Conservation (phyloP, 2,888 invertebrate species). For the Drosophila koepferae region DNA sequence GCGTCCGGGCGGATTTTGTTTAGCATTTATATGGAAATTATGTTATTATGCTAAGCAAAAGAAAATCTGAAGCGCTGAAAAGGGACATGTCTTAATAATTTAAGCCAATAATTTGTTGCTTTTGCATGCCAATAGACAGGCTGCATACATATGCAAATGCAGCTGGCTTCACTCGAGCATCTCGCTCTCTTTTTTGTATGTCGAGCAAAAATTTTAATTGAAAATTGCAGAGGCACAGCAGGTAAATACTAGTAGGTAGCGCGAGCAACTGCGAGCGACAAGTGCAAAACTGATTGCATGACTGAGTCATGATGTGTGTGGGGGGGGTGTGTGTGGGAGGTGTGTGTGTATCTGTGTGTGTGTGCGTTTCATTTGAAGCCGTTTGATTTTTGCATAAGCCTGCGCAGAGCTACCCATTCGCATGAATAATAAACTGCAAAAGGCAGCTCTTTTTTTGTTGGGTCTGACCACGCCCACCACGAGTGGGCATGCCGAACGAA, state of each 20-base stretch:
- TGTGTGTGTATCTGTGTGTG: constrained; percentile 6
- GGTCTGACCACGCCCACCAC: constrained; percentile 10
- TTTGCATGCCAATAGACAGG: constrained; percentile 2
- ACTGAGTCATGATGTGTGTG: constrained; percentile 32
- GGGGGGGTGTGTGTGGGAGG: not conserved
- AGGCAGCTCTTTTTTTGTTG: constrained; percentile 15
- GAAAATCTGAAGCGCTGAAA: constrained; percentile 12
- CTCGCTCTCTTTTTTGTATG: constrained; percentile 6
- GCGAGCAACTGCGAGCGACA: constrained; percentile 54
- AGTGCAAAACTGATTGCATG: constrained; percentile 59
- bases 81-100: constrained; percentile 26
- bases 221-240: constrained; percentile 65
- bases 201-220: constrained; percentile 75
- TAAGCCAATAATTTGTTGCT: constrained; percentile 29
- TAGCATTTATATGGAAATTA: constrained; percentile 59
- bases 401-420: constrained; percentile 46
- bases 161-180: constrained; percentile 18
- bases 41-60: constrained; percentile 52
- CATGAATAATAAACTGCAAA: constrained; percentile 60
- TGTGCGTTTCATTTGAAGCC: constrained; percentile 50
- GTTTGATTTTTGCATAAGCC: constrained; percentile 66
- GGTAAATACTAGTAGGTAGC: constrained; percentile 56
- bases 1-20: constrained; percentile 38
- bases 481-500: constrained; percentile 39
- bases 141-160: constrained; percentile 39